Evolutionary conservation across 2,888 invertebrate genomes (phyloP).

Genomic region (Apamea monoglypha): DNA sequence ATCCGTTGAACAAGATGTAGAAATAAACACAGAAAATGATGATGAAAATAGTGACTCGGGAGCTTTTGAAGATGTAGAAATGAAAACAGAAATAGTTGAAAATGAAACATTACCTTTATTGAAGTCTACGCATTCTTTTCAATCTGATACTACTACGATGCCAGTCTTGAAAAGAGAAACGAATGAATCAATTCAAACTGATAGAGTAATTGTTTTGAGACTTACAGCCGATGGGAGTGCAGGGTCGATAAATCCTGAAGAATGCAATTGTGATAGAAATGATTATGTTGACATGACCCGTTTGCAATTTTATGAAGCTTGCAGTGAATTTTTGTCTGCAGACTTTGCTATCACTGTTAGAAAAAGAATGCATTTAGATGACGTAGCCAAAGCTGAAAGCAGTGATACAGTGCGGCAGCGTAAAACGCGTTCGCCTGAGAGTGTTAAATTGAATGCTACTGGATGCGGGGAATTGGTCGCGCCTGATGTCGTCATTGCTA

Average conservation of each 20-base stretch:
- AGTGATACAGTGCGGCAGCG: neutral
- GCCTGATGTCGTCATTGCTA: neutral
- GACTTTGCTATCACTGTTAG: conserved; percentile 12
- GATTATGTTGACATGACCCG: conserved; percentile 3
- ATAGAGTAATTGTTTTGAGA: conserved; percentile 26
- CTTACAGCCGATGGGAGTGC: neutral
- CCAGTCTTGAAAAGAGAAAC: neutral
- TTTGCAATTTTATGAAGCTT: conserved; percentile 8
- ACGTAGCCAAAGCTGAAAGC: neutral
- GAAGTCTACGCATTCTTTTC: neutral
- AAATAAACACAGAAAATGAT: conserved; percentile 6
- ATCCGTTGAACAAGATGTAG: neutral
- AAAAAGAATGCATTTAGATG: conserved; percentile 14
- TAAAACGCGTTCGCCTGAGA: neutral
- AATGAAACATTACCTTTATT: conserved; percentile 5
- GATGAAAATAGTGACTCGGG: neutral
- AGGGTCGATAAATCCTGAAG: conserved; percentile 11
- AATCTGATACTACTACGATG: too few relatives aligned
- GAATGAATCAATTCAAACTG: conserved; percentile 28
- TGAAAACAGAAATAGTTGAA: conserved; percentile 20
- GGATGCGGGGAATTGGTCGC: too few relatives aligned
- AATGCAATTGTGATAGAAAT: conserved; percentile 9
- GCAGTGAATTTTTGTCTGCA: conserved; percentile 24
- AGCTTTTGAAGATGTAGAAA: neutral
- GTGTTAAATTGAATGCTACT: too few relatives aligned